Base-by-base conservation (phyloP, 2,113 vertebrate genomes). In the Equus quagga region DNA sequence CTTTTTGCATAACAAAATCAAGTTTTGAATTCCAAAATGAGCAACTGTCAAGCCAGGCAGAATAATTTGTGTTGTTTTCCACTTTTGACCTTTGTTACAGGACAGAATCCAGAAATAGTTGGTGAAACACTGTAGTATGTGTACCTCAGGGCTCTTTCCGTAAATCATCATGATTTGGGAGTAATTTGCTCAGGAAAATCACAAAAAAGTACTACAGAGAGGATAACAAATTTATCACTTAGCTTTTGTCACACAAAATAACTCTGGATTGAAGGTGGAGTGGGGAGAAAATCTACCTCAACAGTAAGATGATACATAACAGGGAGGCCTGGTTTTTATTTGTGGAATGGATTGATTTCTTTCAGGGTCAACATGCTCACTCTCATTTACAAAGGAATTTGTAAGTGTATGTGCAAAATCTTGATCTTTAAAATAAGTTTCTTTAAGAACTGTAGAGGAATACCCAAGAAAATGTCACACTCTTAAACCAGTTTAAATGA, bases 11-110 rank as follows among this genome's bases (percentile, higher is more conserved):
- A 96, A 87, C 33, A 81, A 86, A 97, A 96, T 21, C 0, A 84
- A 98, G 90, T 89, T 94, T 46, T 92, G 19, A 84, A 79, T 94
- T 92, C n/a, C 58, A 70, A 94, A 88, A 56, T 87, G 46, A 82
- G 41, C 78, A 92, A 96, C 83, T 97, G 14, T 94, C 4, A 0
- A 85, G 18, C 26, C 31, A 79, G 21, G 26, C 73, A 89, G 28
- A 85, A 67, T 56, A 87, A 24, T 85, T 21, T 86, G 13, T 69
- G 26, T 3, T 91, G 18, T 49, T 95, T 94, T 93, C 49, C 62
- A 82, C 51, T 70, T 94, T 86, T 51, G 9, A 93, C 90, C n/a
- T 91, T 89, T 60, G 64, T 89, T 72, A 92, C 1, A 46, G 67
- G 75, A 85, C 36, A 75, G 13, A 24, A 96, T 65, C 26, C 80